Conservation (phyloP, 2,888 invertebrate genomes). For the Coelinius sp. region DNA sequence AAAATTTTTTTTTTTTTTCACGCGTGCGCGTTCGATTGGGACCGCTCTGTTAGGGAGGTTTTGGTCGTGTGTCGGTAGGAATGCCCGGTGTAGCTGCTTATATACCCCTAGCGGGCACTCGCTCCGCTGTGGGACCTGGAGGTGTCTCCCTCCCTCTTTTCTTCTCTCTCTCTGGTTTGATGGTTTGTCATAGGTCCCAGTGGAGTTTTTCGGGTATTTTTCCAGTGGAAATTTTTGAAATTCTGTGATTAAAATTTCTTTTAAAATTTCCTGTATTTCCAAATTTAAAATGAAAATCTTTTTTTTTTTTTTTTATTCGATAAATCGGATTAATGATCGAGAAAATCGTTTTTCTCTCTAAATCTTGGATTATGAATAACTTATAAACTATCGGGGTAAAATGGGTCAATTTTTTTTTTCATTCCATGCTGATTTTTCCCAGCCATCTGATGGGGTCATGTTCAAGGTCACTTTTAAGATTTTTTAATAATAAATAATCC, state of each 20-base stretch:
- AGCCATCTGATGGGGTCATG: background rate
- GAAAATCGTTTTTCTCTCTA: too few species aligned
- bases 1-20: slow-evolving; percentile 17
- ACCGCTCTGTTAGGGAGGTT: slow-evolving; percentile 63
- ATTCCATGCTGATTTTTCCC: background rate
- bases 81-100: slow-evolving; percentile 66
- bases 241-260: background rate
- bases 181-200: slow-evolving; percentile 34
- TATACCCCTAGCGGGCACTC: slow-evolving; percentile 64
- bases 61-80: slow-evolving; percentile 69
- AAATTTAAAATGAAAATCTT: too few species aligned
- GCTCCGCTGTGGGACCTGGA: slow-evolving; percentile 57
- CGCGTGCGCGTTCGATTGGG: slow-evolving; percentile 39
- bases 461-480: background rate
- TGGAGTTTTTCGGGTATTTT: background rate
- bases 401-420: too few species aligned
- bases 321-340: too few species aligned
- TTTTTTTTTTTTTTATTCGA: too few species aligned
- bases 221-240: background rate
- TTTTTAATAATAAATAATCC: background rate
- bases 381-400: too few species aligned
- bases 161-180: slow-evolving; percentile 46
- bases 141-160: slow-evolving; percentile 37
- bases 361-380: too few species aligned
- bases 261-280: background rate